Evolutionary conservation across 2,113 vertebrate genomes (phyloP), one percentile per base, ranked within the genome.

Genomic region (Urocynchramus pylzowi): DNA sequence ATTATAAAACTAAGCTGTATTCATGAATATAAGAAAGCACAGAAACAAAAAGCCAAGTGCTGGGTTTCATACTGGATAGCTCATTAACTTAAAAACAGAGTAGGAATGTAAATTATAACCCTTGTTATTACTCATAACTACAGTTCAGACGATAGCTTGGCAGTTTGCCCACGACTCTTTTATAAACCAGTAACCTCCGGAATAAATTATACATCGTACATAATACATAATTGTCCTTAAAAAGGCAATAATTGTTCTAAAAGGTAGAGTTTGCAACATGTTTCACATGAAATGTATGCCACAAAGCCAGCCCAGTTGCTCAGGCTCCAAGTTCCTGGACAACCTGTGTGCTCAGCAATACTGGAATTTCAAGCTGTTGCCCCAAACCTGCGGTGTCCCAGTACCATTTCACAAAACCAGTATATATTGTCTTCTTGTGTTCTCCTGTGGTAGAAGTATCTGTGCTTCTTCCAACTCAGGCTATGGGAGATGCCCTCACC

Each of bases 71-170:
- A 47, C 87, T 94, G 95, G 97, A 96, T 98, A 98, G 85, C 97
- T 98, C 97, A 97, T 98, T 98, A 98, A 96, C 94, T 98, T 97
- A 97, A 98, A 98, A 98, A 95, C 81, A 95, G 96, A 98, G 95
- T 97, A 96, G 2, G 20, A 96, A 97, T 97, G 95, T 97, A 98
- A 98, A 98, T 98, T 97, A 97, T 97, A 98, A 95, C 95, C 92
- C 96, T 97, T 95, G 91, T 98, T 98, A 98, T 97, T 97, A 96
- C 97, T 97, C 97, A 95, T 97, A 97, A 97, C 96, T 97, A 90
- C 89, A 96, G 96, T 97, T 97, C 96, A 97, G 93, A 97, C 3
- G 86, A 75, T 92, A 94, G 95, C 92, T 97, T 98, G 98, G 97
- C 97, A 59, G 93, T 84, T 97, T 97, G 94, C 97, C 97, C 93